Conservation (phyloP, 2,113 vertebrate species). For the Ictalurus punctatus region DNA sequence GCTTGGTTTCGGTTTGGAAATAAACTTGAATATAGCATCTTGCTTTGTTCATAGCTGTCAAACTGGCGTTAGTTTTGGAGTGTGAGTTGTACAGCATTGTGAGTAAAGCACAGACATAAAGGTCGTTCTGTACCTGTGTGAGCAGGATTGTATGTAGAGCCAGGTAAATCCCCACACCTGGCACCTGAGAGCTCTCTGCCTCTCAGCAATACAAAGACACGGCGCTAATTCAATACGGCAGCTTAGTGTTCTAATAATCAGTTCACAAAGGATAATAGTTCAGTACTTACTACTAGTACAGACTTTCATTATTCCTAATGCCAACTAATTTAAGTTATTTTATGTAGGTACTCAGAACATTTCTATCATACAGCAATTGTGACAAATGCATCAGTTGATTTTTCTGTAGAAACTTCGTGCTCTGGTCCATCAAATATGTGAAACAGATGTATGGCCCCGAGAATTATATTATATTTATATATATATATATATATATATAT, state of each 20-base stretch:
- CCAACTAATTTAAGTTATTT: not conserved
- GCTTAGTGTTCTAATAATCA: conserved; percentile 25
- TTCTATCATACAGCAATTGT: not conserved
- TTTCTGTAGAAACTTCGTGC: not conserved
- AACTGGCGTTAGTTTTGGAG: conserved; percentile 58
- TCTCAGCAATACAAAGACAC: conserved; percentile 59
- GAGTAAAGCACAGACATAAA: conserved; percentile 16
- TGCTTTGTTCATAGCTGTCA: conserved; percentile 9
- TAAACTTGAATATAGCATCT: not conserved
- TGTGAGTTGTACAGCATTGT: conserved; percentile 38
- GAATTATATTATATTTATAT: no score
- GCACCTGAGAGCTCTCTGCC: conserved; percentile 73
- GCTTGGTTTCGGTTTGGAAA: not conserved
- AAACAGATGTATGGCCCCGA: conserved; percentile 45
- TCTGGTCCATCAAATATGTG: conserved; percentile 29
- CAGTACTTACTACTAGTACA: conserved; percentile 23
- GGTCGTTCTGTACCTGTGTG: conserved; percentile 71
- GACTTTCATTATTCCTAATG: not conserved
- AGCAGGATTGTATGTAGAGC: conserved; percentile 76
- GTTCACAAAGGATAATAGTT: conserved; percentile 9
- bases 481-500: no score
- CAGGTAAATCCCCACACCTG: conserved; percentile 76
- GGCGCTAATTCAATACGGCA: conserved; percentile 1
- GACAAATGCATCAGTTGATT: conserved; percentile 25
- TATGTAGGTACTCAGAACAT: not conserved